phyloP scores from a whole-genome alignment of 2,888 invertebrate species.

The Stegana nigrithorax region DNA sequence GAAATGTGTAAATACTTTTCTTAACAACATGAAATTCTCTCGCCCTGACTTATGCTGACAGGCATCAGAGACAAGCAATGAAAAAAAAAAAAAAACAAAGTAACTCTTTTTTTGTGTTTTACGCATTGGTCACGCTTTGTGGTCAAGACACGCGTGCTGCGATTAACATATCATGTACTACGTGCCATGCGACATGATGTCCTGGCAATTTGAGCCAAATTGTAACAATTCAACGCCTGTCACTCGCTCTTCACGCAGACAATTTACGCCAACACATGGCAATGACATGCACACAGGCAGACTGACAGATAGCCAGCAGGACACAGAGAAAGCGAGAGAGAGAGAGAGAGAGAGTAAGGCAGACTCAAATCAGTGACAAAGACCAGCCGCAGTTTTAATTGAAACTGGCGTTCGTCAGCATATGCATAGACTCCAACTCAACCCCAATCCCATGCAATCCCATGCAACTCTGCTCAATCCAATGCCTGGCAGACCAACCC shows the following conservation, averaged over 20 bases:
- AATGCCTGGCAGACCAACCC: slow-evolving; percentile 13
- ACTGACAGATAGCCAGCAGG: background rate
- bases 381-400: slow-evolving; percentile 43
- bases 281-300: background rate
- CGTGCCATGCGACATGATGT: slow-evolving; percentile 14
- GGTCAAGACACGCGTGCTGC: slow-evolving; percentile 45
- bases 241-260: background rate
- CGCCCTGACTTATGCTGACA: too few relatives aligned
- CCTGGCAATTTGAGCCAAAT: slow-evolving; percentile 44
- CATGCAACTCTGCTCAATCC: slow-evolving; percentile 1
- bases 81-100: too few relatives aligned
- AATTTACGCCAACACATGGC: background rate
- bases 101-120: too few relatives aligned
- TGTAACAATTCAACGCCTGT: slow-evolving; percentile 37
- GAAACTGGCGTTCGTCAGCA: slow-evolving; percentile 44
- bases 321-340: background rate
- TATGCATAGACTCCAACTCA: background rate
- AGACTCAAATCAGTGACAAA: background rate
- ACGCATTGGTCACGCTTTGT: background rate
- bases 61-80: too few relatives aligned
- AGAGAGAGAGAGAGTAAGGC: background rate
- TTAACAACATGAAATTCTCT: too few relatives aligned
- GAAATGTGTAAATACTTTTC: too few relatives aligned
- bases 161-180: slow-evolving; percentile 55
- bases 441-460: background rate